Evolutionary conservation across 2,888 invertebrate genomes (phyloP), one percentile per base, ranked within the genome.

Genomic region (Megamerina dolium): DNA sequence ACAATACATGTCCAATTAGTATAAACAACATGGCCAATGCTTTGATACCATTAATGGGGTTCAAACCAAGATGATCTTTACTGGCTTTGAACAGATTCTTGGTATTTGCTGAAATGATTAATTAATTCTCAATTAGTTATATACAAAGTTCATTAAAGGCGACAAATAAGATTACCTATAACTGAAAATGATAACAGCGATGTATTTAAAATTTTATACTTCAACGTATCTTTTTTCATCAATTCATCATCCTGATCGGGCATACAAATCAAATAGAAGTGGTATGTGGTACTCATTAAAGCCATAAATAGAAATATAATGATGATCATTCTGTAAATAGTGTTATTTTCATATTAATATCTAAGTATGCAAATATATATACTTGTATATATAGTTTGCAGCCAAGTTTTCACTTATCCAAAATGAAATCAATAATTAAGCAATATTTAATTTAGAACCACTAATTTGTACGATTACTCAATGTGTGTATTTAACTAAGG

Each of bases 1-100:
- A 68, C 26, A 83, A 70, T 1, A 81, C 77, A 60, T 85, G 85
- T 0, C 83, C 83, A 26, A 74, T 73, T 5, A 84, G 68, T 36
- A 85, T 83, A 36, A 83, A 74, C 1, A 77, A 51, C 85, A 85
- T 85, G 0, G 82, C 77, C 36, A 83, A 57, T 12, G 80, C 76
- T 58, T 82, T 83, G 29, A 85, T 79, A 1, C 82, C 82, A 35
- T 77, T 76, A 37, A 82, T 72, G 54, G 81, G 81, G 50, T 82
- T 80, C 41, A 85, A 66, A 19, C 82, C 80, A 9, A 80, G 60
- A 23, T 76, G 75, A 54, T 74, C 74, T 36, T 79, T 78, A 69
- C 64, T 57, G 14, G 10, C 10, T 23, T 23, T 23, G 19, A 58
- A 56, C 5, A 66, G 50, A 46, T 66, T 68, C 34, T 57, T 60